A percentile compares a stretch with the other conserved stretches of the same genome.
phyloP scores from a whole-genome alignment of 2,113 vertebrate species.

The Psilopogon haemacephalus region DNA sequence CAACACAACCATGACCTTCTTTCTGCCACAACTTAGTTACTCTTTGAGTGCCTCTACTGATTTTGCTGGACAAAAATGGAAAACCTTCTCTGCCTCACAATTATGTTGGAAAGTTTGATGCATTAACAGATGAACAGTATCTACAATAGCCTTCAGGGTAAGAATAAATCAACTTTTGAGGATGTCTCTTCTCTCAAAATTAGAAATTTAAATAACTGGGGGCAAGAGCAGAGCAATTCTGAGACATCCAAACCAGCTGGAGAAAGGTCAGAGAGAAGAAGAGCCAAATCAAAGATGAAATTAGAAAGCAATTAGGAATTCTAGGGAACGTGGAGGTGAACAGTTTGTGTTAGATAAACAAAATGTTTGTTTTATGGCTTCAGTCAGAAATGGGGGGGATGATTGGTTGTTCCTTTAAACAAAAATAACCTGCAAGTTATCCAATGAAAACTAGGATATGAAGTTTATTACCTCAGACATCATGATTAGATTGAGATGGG shows the following conservation, averaged over 20 bases:
- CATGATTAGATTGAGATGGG: constrained; percentile 28
- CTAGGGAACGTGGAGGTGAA: not conserved
- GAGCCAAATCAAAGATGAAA: not conserved
- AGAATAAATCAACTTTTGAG: not conserved
- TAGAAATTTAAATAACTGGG: not conserved
- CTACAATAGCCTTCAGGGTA: not conserved
- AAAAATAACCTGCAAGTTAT: not conserved
- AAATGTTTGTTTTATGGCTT: not conserved
- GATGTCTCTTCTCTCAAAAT: not conserved
- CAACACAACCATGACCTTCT: not conserved
- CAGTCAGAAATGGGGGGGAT: not conserved
- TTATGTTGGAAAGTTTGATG: not conserved
- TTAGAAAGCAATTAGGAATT: not conserved
- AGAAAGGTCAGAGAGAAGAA: not conserved
- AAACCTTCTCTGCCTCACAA: not conserved
- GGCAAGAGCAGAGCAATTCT: not conserved
- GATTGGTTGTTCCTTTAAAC: not conserved
- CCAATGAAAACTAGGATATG: not conserved
- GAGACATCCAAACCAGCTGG: not conserved
- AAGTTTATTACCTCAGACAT: constrained; percentile 36
- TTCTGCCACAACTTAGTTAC: not conserved
- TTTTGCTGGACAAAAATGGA: not conserved
- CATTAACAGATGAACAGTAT: not conserved
- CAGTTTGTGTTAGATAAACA: not conserved
- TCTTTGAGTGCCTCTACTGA: not conserved